Percentiles rank a stretch among this genome's conserved stretches.
Evolutionary conservation across 2,797 vertebrate genomes (phyloP).

Genomic region (Thunnus albacares): DNA sequence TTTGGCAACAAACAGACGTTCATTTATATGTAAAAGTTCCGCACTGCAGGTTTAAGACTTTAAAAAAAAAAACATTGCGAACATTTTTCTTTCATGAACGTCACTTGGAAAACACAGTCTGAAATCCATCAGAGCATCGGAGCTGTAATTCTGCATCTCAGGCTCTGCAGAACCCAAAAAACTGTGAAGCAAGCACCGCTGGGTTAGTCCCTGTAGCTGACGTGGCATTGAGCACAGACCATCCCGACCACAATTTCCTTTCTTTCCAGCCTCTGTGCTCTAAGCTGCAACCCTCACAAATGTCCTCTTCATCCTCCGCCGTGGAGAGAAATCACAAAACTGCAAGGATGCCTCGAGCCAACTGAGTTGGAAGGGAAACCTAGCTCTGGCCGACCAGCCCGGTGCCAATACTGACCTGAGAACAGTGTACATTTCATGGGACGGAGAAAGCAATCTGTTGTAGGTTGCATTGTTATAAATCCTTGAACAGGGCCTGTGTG

Average conservation of each 20-base stretch:
- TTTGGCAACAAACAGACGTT: too few species aligned
- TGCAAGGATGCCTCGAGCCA: constrained; percentile 24
- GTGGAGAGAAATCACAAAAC: constrained; percentile 44
- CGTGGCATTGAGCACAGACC: constrained; percentile 16
- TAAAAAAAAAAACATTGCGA: background rate
- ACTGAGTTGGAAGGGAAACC: constrained; percentile 54
- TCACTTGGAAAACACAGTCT: background rate
- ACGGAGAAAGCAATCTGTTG: constrained; percentile 39
- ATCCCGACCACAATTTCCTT: constrained; percentile 33
- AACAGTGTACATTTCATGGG: constrained; percentile 42
- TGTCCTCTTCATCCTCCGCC: constrained; percentile 35
- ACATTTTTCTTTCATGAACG: background rate
- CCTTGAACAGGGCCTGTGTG: constrained; percentile 41
- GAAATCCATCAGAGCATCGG: background rate
- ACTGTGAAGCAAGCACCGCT: background rate
- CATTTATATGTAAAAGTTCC: too few species aligned
- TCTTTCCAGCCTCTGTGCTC: constrained; percentile 16
- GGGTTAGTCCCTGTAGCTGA: constrained; percentile 18
- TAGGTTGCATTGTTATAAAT: constrained; percentile 56
- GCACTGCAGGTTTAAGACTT: background rate
- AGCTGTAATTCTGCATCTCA: background rate
- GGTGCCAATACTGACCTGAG: constrained; percentile 53
- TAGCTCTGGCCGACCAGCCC: constrained; percentile 12
- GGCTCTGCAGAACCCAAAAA: background rate
- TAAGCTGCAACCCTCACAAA: constrained; percentile 32